Evolutionary conservation across 1,140 invertebrate genomes (phyloP).

Genomic region (Calephelis nemesis): DNA sequence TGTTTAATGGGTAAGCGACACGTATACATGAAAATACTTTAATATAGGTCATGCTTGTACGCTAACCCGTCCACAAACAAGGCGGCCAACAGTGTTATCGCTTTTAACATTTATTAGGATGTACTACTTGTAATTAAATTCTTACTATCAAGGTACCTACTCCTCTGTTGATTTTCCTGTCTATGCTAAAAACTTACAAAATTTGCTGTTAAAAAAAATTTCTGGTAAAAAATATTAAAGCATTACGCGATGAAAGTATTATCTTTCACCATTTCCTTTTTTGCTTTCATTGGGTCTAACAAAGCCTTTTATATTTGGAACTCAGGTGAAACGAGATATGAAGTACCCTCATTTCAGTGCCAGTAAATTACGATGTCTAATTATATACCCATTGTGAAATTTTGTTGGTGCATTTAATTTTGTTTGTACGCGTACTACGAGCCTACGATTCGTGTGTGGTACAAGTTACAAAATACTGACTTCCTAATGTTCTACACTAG

Average conservation of each 20-base stretch:
- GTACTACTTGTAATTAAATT: too few species aligned
- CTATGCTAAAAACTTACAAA: too few species aligned
- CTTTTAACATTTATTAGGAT: too few species aligned
- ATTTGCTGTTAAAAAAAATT: too few species aligned
- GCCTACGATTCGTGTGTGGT: slow-evolving; percentile 34
- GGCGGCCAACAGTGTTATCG: too few species aligned
- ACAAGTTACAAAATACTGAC: slow-evolving; percentile 27
- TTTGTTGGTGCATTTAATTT: slow-evolving; percentile 66
- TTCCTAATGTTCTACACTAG: too few species aligned
- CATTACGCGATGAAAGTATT: background rate
- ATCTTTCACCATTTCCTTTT: background rate
- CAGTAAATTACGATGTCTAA: slow-evolving; percentile 65
- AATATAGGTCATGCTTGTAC: too few species aligned
- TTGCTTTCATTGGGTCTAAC: slow-evolving; percentile 25
- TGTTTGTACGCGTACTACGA: slow-evolving; percentile 50
- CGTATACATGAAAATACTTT: too few species aligned
- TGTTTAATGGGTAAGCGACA: too few species aligned
- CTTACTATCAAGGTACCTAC: too few species aligned
- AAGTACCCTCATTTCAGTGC: slow-evolving; percentile 42
- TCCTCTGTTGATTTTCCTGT: too few species aligned
- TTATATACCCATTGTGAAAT: slow-evolving; percentile 63
- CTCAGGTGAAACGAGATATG: slow-evolving; percentile 48
- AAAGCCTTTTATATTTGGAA: slow-evolving; percentile 31
- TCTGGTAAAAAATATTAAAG: background rate
- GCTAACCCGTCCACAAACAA: too few species aligned